These are phyloP conservation scores for Drosophila guanche DNA, from an alignment of 1,140 invertebrate genomes.

Conservation along the genomic window DNA sequence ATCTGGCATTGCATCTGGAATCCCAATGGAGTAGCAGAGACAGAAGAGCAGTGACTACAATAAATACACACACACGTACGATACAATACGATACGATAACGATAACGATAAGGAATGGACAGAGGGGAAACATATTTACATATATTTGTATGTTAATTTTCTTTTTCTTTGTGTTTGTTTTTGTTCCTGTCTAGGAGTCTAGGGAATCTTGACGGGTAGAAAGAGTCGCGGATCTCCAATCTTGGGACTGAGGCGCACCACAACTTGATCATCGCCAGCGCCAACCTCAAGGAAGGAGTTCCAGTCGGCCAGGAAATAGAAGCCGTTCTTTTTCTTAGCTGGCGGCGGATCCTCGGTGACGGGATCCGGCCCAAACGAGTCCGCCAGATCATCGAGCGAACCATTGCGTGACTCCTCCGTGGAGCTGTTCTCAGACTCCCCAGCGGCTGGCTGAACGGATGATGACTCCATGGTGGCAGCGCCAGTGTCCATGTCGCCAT, in stretches of 20 bases:
- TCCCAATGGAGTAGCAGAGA: conserved; percentile 11
- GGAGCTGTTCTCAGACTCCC: conserved; percentile 32
- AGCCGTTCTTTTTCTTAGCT: conserved; percentile 88
- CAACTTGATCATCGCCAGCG: conserved; percentile 89
- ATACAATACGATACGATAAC: conserved; percentile 15
- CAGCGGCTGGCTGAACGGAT: too few relatives aligned
- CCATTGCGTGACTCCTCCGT: conserved; percentile 74
- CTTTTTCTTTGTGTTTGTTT: too few relatives aligned
- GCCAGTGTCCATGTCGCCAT: conserved; percentile 26
- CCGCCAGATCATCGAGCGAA: conserved; percentile 86
- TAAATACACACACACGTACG: conserved; percentile 63
- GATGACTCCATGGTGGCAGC: not conserved
- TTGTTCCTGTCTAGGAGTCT: too few relatives aligned
- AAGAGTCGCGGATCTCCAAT: conserved; percentile 91
- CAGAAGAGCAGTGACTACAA: conserved; percentile 69
- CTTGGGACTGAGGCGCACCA: conserved; percentile 91
- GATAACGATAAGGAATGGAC: not conserved
- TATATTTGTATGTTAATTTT: conserved; percentile 2
- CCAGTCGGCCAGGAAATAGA: conserved; percentile 93
- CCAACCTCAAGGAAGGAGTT: conserved; percentile 93
- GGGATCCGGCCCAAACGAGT: conserved; percentile 88
- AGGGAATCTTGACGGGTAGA: conserved; percentile 88
- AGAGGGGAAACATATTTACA: conserved; percentile 57
- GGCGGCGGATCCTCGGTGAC: conserved; percentile 86
- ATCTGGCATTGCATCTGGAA: conserved; percentile 1